phyloP scores from a whole-genome alignment of 1,140 invertebrate species.

The Campoletis sonorensis region DNA sequence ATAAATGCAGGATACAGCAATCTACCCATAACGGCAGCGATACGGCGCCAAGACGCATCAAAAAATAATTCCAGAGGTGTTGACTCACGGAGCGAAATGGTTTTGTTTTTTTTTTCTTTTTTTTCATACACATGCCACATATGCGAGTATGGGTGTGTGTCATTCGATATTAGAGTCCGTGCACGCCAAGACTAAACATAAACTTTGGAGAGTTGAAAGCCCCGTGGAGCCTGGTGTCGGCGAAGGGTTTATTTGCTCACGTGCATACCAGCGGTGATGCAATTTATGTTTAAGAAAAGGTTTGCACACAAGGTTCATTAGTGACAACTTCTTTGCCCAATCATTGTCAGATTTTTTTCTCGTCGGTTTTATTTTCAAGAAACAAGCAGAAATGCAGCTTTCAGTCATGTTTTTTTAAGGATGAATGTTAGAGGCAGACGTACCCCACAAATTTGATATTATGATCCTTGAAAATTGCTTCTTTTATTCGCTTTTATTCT shows the following conservation, averaged over 20 bases:
- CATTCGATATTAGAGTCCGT: conserved; percentile 35
- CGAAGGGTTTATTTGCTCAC: conserved; percentile 24
- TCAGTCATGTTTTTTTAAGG: too few species aligned
- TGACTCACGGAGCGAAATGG: conserved; percentile 24
- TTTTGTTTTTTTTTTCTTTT: too few species aligned
- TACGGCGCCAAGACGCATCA: conserved; percentile 26
- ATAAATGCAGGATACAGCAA: conserved; percentile 11
- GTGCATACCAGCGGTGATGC: not conserved
- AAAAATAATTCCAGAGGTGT: not conserved
- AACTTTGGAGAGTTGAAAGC: conserved; percentile 36
- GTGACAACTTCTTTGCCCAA: not conserved
- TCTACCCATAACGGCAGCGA: not conserved
- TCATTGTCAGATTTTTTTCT: not conserved
- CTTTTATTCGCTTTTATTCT: too few species aligned
- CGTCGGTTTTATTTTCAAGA: not conserved
- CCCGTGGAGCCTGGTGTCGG: not conserved
- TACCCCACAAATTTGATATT: too few species aligned
- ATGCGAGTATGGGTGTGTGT: not conserved
- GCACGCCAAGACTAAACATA: conserved; percentile 51
- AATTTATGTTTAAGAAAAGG: not conserved
- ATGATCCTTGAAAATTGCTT: too few species aligned
- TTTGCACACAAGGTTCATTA: not conserved
- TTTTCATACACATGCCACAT: not conserved
- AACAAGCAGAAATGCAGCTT: too few species aligned
- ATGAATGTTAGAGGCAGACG: too few species aligned